Conservation (phyloP, 1,140 invertebrate genomes). For the Lepidurus arcticus region DNA sequence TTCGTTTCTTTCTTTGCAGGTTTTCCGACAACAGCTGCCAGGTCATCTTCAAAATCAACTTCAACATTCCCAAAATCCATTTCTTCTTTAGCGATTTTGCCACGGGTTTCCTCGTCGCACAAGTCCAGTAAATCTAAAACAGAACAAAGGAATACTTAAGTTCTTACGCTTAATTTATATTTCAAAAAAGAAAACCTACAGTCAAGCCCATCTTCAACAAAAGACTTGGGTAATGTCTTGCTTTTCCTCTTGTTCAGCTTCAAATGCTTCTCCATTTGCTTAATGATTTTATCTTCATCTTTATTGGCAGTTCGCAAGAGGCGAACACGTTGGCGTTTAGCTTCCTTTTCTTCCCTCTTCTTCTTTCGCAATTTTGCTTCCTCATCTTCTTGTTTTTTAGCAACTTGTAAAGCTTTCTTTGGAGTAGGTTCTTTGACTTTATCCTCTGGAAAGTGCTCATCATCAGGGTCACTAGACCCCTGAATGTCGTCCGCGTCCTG, state of each 20-base stretch:
- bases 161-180: constrained; percentile 28
- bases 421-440: neutral
- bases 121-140: constrained; percentile 61
- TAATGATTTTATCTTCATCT: constrained; percentile 72
- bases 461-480: neutral
- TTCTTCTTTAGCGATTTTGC: constrained; percentile 55
- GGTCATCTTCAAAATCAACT: constrained; percentile 61
- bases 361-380: constrained; percentile 38
- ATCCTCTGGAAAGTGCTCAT: neutral
- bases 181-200: constrained; percentile 43
- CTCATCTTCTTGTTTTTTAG: neutral
- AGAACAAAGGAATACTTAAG: constrained; percentile 44
- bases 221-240: constrained; percentile 68
- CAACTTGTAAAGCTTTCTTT: neutral
- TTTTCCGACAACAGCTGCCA: constrained; percentile 48
- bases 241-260: constrained; percentile 70
- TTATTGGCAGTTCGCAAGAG: constrained; percentile 63
- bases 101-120: constrained; percentile 65
- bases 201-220: constrained; percentile 74
- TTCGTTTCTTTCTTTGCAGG: constrained; percentile 42
- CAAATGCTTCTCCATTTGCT: constrained; percentile 73
- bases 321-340: constrained; percentile 47
- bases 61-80: constrained; percentile 56
- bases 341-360: constrained; percentile 28
- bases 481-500: neutral